Evolutionary conservation across 2,888 invertebrate species (phyloP).

Genomic region (Ypsolopha scabrella): DNA sequence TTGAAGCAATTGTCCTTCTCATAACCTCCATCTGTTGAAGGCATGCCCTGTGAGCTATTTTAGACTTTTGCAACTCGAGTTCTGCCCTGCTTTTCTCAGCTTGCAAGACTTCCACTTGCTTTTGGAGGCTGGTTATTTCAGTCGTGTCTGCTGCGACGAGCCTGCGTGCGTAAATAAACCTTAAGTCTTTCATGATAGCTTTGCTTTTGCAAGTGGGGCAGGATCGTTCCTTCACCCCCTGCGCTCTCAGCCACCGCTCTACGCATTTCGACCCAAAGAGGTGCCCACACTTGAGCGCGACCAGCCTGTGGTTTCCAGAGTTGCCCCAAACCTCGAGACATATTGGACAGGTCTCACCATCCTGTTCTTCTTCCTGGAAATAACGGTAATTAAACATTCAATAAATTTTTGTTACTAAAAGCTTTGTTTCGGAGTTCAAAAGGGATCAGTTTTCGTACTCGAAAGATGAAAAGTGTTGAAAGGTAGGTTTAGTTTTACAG

Average conservation of each 20-base stretch:
- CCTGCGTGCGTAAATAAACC: constrained; percentile 83
- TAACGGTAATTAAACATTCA: background rate
- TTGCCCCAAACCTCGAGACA: constrained; percentile 92
- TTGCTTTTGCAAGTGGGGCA: constrained; percentile 92
- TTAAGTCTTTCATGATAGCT: constrained; percentile 76
- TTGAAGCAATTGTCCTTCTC: constrained; percentile 21
- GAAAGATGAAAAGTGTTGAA: no score
- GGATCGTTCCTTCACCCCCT: constrained; percentile 63
- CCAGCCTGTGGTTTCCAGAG: constrained; percentile 86
- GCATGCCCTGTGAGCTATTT: constrained; percentile 39
- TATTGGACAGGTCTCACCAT: constrained; percentile 85
- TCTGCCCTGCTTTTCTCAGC: constrained; percentile 70
- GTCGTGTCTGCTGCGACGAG: constrained; percentile 82
- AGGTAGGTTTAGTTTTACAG: no score
- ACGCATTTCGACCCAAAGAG: constrained; percentile 89
- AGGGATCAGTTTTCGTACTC: no score
- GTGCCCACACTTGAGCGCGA: constrained; percentile 93
- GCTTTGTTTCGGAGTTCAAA: background rate
- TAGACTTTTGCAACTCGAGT: constrained; percentile 69
- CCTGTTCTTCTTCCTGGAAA: constrained; percentile 49
- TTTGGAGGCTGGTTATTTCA: constrained; percentile 76
- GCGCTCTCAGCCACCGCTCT: constrained; percentile 77
- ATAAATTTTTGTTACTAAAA: background rate
- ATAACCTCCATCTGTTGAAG: constrained; percentile 36
- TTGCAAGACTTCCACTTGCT: constrained; percentile 70